Evolutionary conservation across 2,888 invertebrate genomes (phyloP), one percentile per base, ranked within the genome.

Genomic region (Oscheius sp.): DNA sequence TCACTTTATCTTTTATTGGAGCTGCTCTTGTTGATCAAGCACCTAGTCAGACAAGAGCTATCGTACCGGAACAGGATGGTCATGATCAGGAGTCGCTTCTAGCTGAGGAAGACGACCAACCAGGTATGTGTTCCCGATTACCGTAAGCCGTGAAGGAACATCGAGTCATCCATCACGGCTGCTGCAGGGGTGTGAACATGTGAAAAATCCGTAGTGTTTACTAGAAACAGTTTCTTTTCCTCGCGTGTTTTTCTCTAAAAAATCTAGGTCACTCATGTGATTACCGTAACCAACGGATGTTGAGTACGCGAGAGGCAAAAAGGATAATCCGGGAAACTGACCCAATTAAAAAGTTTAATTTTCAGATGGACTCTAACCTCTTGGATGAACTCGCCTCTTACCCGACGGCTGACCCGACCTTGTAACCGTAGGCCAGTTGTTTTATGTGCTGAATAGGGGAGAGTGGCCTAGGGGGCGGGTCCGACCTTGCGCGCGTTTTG

Each of bases 1-100:
- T 93, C 89, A 89, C 93, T 81, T 76, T 92, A 61, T 91, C 92
- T 50, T 91, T 94, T 87, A 89, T 93, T 76, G 90, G 90, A 66
- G 91, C 92, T 63, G 91, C 91, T 50, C 86, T 91, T 71, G 88
- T 92, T 58, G 91, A 72, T 12, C 33, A 55, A 3, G 15, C n/a
- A n/a, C 15, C 29, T 10, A 29, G 29, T 3, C 33, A 31, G 6
- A 55, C 55, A 3, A 12, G 55, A 33, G 17, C 29, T 23, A 23
- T 31, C 23, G 55, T 55, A 10, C 20, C 55, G 34, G 55, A 17
- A 15, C 33, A 55, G 33, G n/a, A 8, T 20, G 25, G 23, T 4
- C 34, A 61, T 27, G 61, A 61, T 29, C 61, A 61, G 20, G 61
- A 61, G 20, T 42, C 45, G 2, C 29, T 61, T 10, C 45, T 61